phyloP scores from a whole-genome alignment of 2,797 vertebrate species.

The Sebastolobus alascanus region DNA sequence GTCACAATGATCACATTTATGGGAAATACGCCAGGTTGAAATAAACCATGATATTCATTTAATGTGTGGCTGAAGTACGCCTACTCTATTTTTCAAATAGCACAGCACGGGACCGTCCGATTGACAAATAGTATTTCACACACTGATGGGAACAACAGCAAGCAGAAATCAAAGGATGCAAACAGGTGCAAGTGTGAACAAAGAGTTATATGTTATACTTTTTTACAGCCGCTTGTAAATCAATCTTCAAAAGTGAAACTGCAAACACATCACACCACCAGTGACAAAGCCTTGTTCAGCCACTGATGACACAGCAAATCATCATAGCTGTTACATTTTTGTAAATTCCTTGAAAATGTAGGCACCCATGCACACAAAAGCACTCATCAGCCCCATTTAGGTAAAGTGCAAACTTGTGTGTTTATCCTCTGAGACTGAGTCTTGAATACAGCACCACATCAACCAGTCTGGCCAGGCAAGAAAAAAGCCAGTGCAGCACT shows the following conservation, averaged over 20 bases:
- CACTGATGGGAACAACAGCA: conserved; percentile 34
- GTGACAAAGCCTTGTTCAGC: conserved; percentile 15
- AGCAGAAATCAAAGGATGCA: conserved; percentile 47
- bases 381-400: conserved; percentile 34
- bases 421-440: conserved; percentile 14
- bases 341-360: conserved; percentile 7
- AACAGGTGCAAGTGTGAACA: conserved; percentile 17
- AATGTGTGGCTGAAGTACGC: background rate
- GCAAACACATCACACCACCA: conserved; percentile 3
- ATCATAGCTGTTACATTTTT: background rate
- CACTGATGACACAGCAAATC: background rate
- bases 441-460: conserved; percentile 46
- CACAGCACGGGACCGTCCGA: rapidly evolving
- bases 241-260: background rate
- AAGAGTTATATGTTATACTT: background rate
- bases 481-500: conserved; percentile 51
- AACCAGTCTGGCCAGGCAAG: conserved; percentile 48
- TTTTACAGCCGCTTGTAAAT: conserved; percentile 3
- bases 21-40: background rate
- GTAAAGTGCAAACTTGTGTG: conserved; percentile 5
- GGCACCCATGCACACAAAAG: conserved; percentile 56
- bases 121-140: conserved; percentile 33
- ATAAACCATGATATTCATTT: background rate
- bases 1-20: background rate
- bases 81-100: background rate